A percentile compares a stretch with the other conserved stretches of the same genome.
These are phyloP conservation scores for Rhea americana DNA, from an alignment of 2,113 vertebrate genomes.

Conservation along the genomic window DNA sequence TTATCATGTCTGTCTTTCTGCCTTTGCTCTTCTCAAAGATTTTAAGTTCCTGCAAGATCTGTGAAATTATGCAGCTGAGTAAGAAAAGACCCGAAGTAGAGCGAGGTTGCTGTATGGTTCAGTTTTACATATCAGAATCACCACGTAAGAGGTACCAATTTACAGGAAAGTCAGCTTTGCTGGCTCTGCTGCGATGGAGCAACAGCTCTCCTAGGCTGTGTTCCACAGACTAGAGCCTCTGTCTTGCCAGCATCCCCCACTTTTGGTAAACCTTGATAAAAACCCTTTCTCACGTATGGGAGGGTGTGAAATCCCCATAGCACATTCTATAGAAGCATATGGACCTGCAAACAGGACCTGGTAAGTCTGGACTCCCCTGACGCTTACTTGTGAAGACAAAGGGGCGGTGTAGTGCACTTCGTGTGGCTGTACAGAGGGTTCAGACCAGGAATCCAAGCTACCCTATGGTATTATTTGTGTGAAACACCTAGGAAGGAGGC, in stretches of 20 bases:
- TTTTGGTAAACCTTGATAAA: neutral
- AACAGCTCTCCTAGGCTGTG: neutral
- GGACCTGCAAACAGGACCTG: rapidly evolving
- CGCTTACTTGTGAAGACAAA: rapidly evolving
- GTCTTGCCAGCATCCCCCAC: neutral
- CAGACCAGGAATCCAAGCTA: neutral
- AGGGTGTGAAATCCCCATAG: neutral
- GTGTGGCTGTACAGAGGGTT: neutral
- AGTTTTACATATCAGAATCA: neutral
- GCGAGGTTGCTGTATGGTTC: neutral
- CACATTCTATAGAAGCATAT: neutral
- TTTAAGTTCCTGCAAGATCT: constrained; percentile 15
- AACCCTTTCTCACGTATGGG: neutral
- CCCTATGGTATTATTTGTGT: rapidly evolving
- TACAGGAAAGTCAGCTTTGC: neutral
- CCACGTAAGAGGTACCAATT: neutral
- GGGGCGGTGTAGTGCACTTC: neutral
- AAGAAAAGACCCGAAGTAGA: neutral
- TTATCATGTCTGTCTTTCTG: neutral
- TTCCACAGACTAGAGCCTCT: neutral
- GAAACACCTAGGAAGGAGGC: neutral
- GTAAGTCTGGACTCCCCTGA: neutral
- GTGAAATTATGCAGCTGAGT: constrained; percentile 25
- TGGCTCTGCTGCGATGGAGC: neutral
- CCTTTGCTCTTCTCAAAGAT: constrained; percentile 19